Percentiles rank a stretch among this genome's conserved stretches.
Conservation (phyloP, 2,113 vertebrate species). For the Anas platyrhynchos region DNA sequence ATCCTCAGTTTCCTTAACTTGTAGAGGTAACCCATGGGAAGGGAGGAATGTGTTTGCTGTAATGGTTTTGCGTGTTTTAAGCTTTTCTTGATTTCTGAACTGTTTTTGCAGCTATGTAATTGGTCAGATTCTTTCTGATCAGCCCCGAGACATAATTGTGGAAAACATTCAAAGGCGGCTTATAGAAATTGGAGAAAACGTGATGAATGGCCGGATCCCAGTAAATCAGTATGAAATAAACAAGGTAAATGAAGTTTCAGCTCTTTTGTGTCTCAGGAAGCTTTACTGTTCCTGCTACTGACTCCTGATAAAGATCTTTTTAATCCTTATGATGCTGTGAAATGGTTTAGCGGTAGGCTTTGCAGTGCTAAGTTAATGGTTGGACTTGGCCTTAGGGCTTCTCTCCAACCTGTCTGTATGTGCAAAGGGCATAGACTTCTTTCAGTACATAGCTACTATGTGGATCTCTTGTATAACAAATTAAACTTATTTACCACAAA, state of each 20-base stretch:
- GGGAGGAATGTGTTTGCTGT: not conserved
- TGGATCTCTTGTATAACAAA: not conserved
- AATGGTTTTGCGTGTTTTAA: not conserved
- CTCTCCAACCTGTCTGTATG: not conserved
- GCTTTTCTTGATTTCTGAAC: not conserved
- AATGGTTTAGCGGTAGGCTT: not conserved
- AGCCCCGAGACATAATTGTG: slow-evolving; percentile 90
- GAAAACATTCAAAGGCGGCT: slow-evolving; percentile 96
- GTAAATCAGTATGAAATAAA: slow-evolving; percentile 93
- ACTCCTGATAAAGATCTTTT: not conserved
- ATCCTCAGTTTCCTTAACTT: not conserved
- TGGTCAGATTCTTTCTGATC: slow-evolving; percentile 95
- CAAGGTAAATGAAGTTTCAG: slow-evolving; percentile 82
- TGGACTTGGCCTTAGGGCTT: too few species aligned
- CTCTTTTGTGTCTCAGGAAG: not conserved
- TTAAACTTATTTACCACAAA: too few species aligned
- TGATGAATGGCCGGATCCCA: slow-evolving; percentile 82
- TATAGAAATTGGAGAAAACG: slow-evolving; percentile 92
- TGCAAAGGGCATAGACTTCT: not conserved
- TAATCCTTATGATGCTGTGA: not conserved
- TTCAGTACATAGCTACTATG: not conserved
- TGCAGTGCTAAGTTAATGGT: too few species aligned
- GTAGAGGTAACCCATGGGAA: not conserved
- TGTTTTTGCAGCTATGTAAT: slow-evolving; percentile 88
- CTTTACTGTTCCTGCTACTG: not conserved